phyloP scores from a whole-genome alignment of 2,888 invertebrate genomes.

The Acrobasis consociella region DNA sequence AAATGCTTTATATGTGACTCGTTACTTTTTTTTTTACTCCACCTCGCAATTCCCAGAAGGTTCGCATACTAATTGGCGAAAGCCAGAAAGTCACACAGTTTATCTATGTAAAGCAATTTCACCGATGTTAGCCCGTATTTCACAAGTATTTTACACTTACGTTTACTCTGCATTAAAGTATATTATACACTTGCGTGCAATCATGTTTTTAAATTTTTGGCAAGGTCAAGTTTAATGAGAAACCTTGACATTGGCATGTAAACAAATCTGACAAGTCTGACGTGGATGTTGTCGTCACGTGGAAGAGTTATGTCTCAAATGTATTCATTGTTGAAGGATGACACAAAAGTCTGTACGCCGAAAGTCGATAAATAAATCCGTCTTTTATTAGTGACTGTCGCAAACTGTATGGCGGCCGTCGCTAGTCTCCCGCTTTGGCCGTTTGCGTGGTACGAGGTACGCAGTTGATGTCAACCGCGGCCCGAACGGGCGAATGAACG shows the following conservation, averaged over 20 bases:
- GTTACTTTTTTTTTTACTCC: too few relatives aligned
- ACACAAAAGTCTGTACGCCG: not conserved
- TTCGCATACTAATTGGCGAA: too few relatives aligned
- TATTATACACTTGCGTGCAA: not conserved
- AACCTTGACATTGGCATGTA: slow-evolving; percentile 8
- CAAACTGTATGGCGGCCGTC: too few relatives aligned
- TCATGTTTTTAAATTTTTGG: slow-evolving; percentile 3
- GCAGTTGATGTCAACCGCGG: too few relatives aligned
- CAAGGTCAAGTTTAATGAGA: slow-evolving; percentile 5
- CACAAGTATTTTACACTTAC: not conserved
- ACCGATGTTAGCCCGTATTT: not conserved
- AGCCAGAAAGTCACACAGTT: too few relatives aligned
- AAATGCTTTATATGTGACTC: too few relatives aligned
- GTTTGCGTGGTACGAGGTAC: too few relatives aligned
- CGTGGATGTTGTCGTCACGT: not conserved
- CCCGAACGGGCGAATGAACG: too few relatives aligned
- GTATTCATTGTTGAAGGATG: not conserved
- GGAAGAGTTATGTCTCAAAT: not conserved
- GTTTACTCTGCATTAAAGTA: not conserved
- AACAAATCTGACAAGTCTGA: slow-evolving; percentile 1
- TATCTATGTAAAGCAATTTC: not conserved
- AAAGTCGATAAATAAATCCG: too few relatives aligned
- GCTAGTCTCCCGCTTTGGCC: too few relatives aligned
- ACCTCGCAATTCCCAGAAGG: too few relatives aligned
- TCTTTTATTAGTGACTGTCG: too few relatives aligned